Evolutionary conservation across 2,888 invertebrate genomes (phyloP).

Genomic region (Omphaloscelis lunosa): DNA sequence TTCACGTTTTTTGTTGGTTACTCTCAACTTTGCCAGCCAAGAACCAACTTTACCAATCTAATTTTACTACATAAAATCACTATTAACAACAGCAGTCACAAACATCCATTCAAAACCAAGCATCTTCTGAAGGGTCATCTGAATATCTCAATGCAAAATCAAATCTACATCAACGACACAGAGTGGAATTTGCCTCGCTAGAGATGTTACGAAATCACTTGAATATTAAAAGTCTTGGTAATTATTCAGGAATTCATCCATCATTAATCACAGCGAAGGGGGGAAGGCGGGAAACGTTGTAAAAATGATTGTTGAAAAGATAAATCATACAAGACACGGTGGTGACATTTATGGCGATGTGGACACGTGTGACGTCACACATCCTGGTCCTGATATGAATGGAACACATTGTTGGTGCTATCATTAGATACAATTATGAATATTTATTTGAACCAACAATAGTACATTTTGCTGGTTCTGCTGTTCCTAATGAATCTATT

Average conservation of each 20-base stretch:
- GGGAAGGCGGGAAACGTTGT: conserved; percentile 86
- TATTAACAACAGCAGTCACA: conserved; percentile 34
- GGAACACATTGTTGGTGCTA: conserved; percentile 76
- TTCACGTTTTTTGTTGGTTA: conserved; percentile 85
- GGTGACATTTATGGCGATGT: conserved; percentile 85
- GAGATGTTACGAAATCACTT: conserved; percentile 83
- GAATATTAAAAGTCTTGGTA: conserved; percentile 91
- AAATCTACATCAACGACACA: conserved; percentile 71
- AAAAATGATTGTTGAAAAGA: conserved; percentile 90
- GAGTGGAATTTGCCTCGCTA: conserved; percentile 68
- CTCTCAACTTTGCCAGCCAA: conserved; percentile 65
- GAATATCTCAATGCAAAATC: conserved; percentile 70
- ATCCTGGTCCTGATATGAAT: conserved; percentile 70
- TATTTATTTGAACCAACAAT: conserved; percentile 75
- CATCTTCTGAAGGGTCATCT: conserved; percentile 86
- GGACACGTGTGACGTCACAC: conserved; percentile 70
- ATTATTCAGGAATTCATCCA: conserved; percentile 91
- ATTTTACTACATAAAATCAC: conserved; percentile 55
- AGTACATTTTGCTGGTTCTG: conserved; percentile 31
- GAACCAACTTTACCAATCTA: conserved; percentile 59
- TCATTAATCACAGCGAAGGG: conserved; percentile 90
- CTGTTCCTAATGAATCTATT: conserved; percentile 34
- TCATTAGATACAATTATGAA: conserved; percentile 77
- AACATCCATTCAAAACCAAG: conserved; percentile 71
- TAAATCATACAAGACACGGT: conserved; percentile 88